phyloP scores from a whole-genome alignment of 2,113 vertebrate genomes.

The Reinhardtius hippoglossoides region DNA sequence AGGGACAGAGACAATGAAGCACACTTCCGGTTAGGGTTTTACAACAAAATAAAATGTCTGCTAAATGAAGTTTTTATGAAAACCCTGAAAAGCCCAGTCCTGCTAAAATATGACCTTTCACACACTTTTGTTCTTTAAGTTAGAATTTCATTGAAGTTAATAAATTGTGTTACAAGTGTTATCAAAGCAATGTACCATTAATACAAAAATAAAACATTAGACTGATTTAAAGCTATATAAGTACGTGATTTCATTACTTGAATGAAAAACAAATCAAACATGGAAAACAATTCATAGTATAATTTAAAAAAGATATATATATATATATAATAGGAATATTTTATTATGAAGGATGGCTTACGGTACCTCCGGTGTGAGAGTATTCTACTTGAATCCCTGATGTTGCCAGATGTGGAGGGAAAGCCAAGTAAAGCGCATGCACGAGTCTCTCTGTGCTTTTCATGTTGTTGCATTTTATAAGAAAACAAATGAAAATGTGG shows the following conservation, averaged over 20 bases:
- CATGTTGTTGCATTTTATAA: not conserved
- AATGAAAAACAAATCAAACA: not conserved
- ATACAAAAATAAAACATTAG: no score
- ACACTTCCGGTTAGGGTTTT: conserved; percentile 22
- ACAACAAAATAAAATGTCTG: conserved; percentile 33
- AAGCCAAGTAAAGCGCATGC: not conserved
- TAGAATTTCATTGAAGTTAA: not conserved
- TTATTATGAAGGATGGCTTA: not conserved
- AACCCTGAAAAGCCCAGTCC: not conserved
- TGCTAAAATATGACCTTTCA: no score
- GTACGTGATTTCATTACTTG: no score
- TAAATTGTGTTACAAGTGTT: no score
- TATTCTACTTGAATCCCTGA: not conserved
- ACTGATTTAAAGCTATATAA: no score
- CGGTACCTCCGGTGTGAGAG: not conserved
- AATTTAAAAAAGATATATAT: no score
- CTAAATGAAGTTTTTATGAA: not conserved
- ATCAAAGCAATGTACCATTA: no score
- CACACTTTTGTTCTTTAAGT: not conserved
- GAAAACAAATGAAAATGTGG: not conserved
- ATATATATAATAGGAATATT: conserved; percentile 3
- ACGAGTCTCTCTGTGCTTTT: not conserved
- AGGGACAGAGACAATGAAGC: not conserved
- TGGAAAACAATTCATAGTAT: not conserved
- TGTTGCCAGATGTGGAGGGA: conserved; percentile 7